A percentile compares a stretch with the other conserved stretches of the same genome.
Conservation (phyloP, 2,113 vertebrate genomes). For the Melierax canorus region DNA sequence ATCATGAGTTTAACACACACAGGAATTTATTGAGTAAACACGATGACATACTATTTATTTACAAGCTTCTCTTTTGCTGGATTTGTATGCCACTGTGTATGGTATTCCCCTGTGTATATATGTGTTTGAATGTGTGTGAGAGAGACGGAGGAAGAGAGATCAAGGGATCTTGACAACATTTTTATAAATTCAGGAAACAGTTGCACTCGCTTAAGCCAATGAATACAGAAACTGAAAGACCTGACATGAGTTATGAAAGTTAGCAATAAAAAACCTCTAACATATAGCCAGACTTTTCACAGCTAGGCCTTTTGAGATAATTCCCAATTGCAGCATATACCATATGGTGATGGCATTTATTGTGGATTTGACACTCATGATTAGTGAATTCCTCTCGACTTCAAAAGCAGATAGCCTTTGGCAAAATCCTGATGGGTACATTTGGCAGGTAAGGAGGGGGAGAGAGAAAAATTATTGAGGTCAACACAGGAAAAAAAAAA, state of each 20-base stretch:
- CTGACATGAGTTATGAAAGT: constrained; percentile 38
- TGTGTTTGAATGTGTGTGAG: background rate
- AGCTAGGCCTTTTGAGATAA: background rate
- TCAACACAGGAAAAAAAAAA: background rate
- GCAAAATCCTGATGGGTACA: constrained; percentile 21
- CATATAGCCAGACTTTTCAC: background rate
- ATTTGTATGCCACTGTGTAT: background rate
- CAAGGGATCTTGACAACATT: constrained; percentile 28
- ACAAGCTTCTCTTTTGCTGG: background rate
- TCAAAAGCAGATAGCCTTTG: constrained; percentile 18
- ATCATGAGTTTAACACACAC: background rate
- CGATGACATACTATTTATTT: constrained; percentile 12
- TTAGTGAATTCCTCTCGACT: constrained; percentile 35
- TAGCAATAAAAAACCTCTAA: background rate
- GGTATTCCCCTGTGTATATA: background rate
- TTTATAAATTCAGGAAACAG: constrained; percentile 47
- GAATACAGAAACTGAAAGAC: constrained; percentile 29
- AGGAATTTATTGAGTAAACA: constrained; percentile 27
- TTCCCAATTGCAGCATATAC: constrained; percentile 47
- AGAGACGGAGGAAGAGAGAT: constrained; percentile 2
- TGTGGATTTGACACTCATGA: constrained; percentile 23
- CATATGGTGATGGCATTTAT: constrained; percentile 21
- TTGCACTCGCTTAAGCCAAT: constrained; percentile 12
- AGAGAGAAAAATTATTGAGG: constrained; percentile 20
- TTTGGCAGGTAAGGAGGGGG: constrained; percentile 5